Evolutionary conservation across 2,888 invertebrate species (phyloP).

Genomic region (Drosophila pseudotakahashii): DNA sequence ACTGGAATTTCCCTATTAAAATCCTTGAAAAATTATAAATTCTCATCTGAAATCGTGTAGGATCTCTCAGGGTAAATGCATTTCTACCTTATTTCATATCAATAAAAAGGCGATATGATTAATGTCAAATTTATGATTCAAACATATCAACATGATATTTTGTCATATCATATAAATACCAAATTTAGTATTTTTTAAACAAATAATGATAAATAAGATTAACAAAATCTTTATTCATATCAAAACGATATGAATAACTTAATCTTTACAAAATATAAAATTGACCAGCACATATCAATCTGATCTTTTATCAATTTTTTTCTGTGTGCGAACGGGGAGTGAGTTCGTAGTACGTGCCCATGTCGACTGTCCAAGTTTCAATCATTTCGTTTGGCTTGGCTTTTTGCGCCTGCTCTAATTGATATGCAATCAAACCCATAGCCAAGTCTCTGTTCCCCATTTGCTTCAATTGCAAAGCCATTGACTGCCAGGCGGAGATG

Average conservation of each 20-base stretch:
- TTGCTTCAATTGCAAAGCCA: constrained; percentile 69
- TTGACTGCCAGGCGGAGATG: constrained; percentile 45
- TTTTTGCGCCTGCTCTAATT: constrained; percentile 78
- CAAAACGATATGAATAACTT: too few relatives aligned
- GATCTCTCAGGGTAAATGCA: not conserved
- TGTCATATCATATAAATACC: too few relatives aligned
- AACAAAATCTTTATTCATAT: too few relatives aligned
- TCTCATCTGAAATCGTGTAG: not conserved
- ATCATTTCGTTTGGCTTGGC: constrained; percentile 75
- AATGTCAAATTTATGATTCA: too few relatives aligned
- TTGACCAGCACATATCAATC: too few relatives aligned
- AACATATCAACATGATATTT: too few relatives aligned
- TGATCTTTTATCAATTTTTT: too few relatives aligned
- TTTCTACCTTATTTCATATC: too few relatives aligned
- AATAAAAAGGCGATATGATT: too few relatives aligned
- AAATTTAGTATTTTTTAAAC: too few relatives aligned
- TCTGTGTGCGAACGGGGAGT: constrained; percentile 7
- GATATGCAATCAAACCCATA: constrained; percentile 75
- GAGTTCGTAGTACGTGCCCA: constrained; percentile 45
- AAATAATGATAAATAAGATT: too few relatives aligned
- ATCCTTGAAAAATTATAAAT: not conserved
- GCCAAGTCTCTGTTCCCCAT: constrained; percentile 40
- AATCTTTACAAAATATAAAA: too few relatives aligned
- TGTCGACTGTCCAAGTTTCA: constrained; percentile 68
- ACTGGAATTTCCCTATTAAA: not conserved